Base-by-base conservation (phyloP, 2,113 vertebrate species). In the Natator depressus region DNA sequence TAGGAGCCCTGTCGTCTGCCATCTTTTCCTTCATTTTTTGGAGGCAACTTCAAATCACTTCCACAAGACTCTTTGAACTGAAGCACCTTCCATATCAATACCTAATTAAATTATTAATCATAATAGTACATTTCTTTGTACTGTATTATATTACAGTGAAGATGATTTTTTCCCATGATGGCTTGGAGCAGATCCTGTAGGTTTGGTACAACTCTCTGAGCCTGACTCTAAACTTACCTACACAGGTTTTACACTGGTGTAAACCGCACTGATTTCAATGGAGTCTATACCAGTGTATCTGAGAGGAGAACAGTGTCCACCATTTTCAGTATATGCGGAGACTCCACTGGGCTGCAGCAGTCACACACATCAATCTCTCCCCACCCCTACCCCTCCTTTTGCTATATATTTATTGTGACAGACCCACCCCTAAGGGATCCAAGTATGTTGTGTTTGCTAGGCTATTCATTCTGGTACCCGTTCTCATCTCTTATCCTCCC, bases 401-500 rank as follows among this genome's bases (percentile, higher is more conserved):
- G 95, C 93, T 96, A 97, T 95, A 96, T 94, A 97, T 97, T 97
- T 96, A 95, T 97, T 97, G 95, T 97, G 96, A 96, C 95, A 97
- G 95, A 96, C 90, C 47, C 92, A 88, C 95, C 97, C 93, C 96
- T 91, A 19, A 87, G 96, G 89, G 97, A 97, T 85, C 79, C 59
- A 8, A 24, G 92, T 76, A 82, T 0, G 65, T 72, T n/a, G n/a
- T 10, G 0, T 91, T 87, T 97, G 93, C 91, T 92, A 84, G 96
- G 85, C 88, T 94, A 88, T 83, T 93, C 94, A 55, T 0, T 0
- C 22, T 93, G 8, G 54, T 88, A 93, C 85, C 92, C 81, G 78
- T 82, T 65, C 93, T 91, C 96, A 96, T 96, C 51, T 91, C 95
- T 96, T 92, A 96, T 86, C 91, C 3, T 0, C 0, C 1, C 82